These are phyloP conservation scores for Periophthalmus modestus DNA, from an alignment of 2,113 vertebrate genomes.

Conservation along the genomic window DNA sequence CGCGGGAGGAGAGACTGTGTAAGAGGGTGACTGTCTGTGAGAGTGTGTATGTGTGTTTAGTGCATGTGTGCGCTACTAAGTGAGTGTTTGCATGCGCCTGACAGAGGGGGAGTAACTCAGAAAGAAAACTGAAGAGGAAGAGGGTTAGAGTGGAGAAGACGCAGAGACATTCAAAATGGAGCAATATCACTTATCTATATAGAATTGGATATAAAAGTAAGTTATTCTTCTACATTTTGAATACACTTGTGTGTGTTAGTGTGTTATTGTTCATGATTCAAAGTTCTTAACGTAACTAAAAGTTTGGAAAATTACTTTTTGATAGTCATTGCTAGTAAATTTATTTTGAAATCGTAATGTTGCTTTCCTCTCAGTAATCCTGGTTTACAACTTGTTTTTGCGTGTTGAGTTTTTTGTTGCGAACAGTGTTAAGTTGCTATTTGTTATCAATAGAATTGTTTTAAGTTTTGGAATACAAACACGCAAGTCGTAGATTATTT, in stretches of 20 bases:
- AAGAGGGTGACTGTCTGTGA: slow-evolving; percentile 65
- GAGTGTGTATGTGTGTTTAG: slow-evolving; percentile 51
- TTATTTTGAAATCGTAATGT: neutral
- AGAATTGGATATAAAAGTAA: slow-evolving; percentile 59
- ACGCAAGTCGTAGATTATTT: slow-evolving; percentile 51
- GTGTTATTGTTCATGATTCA: slow-evolving; percentile 3
- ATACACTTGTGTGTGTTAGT: slow-evolving; percentile 6
- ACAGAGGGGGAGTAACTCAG: slow-evolving; percentile 63
- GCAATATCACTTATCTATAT: slow-evolving; percentile 40
- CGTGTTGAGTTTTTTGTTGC: neutral
- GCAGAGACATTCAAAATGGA: slow-evolving; percentile 41
- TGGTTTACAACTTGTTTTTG: neutral
- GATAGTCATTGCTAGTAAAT: neutral
- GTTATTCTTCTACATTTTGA: slow-evolving; percentile 34
- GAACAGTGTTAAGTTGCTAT: neutral
- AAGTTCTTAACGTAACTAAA: neutral
- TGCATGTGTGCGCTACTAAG: slow-evolving; percentile 43
- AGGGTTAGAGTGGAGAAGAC: slow-evolving; percentile 29
- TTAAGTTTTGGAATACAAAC: slow-evolving; percentile 23
- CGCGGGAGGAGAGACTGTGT: slow-evolving; percentile 74
- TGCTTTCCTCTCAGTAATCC: neutral
- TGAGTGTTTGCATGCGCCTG: slow-evolving; percentile 69
- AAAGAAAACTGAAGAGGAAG: slow-evolving; percentile 61
- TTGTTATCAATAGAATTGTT: slow-evolving; percentile 10
- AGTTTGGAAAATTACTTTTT: neutral